These are phyloP conservation scores for Pangasius djambal DNA, from an alignment of 2,797 vertebrate species.

Conservation along the genomic window DNA sequence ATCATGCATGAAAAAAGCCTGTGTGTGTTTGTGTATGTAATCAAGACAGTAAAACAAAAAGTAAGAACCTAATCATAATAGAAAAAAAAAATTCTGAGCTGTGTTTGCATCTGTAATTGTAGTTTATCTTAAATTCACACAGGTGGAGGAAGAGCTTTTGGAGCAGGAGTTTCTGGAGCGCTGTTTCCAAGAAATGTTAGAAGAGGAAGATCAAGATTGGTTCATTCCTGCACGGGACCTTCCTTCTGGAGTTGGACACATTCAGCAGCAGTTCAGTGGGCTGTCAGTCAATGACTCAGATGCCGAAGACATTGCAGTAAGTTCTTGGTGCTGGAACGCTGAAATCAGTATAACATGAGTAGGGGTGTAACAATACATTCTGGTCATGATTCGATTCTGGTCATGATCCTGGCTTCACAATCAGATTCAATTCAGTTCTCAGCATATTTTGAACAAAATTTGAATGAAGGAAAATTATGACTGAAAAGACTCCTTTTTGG, in stretches of 20 bases:
- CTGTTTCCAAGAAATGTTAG: conserved; percentile 89
- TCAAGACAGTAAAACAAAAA: not conserved
- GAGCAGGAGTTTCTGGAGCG: conserved; percentile 87
- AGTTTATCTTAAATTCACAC: not conserved
- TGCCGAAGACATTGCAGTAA: conserved; percentile 83
- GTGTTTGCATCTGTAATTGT: not conserved
- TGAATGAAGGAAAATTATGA: not conserved
- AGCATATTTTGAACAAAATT: not conserved
- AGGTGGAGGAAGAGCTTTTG: conserved; percentile 86
- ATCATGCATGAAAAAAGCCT: not conserved
- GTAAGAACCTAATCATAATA: not conserved
- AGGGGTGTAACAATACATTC: not conserved
- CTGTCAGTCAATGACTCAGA: conserved; percentile 69
- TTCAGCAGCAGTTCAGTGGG: conserved; percentile 84
- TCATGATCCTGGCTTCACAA: not conserved
- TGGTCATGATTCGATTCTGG: not conserved
- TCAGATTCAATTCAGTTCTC: not conserved
- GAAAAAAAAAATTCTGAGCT: not conserved
- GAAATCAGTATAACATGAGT: not conserved
- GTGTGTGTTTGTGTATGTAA: not conserved
- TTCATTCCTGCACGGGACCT: conserved; percentile 85
- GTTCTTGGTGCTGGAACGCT: conserved; percentile 36
- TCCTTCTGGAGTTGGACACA: conserved; percentile 77
- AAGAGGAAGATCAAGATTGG: conserved; percentile 88
- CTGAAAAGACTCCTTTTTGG: not conserved